Evolutionary conservation across 2,888 invertebrate genomes (phyloP).

Genomic region (Barypeithes pellucidus): DNA sequence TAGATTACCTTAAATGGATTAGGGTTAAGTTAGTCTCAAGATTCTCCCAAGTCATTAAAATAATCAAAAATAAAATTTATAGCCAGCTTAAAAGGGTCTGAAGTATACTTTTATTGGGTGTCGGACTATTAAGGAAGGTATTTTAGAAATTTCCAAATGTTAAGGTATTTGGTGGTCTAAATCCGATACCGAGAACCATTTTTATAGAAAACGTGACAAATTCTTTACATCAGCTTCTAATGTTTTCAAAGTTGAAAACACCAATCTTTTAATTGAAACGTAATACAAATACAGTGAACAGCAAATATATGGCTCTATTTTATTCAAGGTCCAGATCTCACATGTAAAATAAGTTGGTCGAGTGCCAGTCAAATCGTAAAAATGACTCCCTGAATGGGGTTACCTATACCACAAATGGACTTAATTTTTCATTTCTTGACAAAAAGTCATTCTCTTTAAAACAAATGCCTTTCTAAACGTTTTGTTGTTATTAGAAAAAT

Average conservation of each 20-base stretch:
- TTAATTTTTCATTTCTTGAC: too few relatives aligned
- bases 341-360: too few relatives aligned
- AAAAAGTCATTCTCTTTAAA: too few relatives aligned
- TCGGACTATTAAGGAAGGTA: background rate
- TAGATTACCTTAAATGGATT: background rate
- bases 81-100: background rate
- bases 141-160: background rate
- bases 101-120: constrained; percentile 3
- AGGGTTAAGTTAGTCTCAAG: background rate
- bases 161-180: background rate
- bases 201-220: constrained; percentile 25
- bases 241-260: constrained; percentile 3
- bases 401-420: too few relatives aligned
- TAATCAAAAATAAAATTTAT: constrained; percentile 4
- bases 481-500: too few relatives aligned
- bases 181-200: background rate
- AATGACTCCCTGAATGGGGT: too few relatives aligned
- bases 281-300: background rate
- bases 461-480: too few relatives aligned
- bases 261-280: constrained; percentile 18
- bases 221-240: constrained; percentile 16
- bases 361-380: too few relatives aligned
- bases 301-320: too few relatives aligned
- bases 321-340: too few relatives aligned
- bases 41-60: background rate